phyloP scores from a whole-genome alignment of 2,888 invertebrate genomes.

The Aplocera efformata region DNA sequence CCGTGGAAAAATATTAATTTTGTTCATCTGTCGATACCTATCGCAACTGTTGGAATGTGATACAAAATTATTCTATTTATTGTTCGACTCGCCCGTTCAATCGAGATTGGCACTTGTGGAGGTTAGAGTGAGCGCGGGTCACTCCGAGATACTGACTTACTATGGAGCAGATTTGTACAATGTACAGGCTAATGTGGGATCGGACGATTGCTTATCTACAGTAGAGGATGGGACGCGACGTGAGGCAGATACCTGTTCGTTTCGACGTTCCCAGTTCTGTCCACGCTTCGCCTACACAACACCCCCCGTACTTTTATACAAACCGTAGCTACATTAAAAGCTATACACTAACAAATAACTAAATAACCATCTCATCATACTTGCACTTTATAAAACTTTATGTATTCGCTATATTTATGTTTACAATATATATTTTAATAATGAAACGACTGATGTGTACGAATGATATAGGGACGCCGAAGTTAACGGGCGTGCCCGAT shows the following conservation, averaged over 20 bases:
- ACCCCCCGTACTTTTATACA: constrained; percentile 42
- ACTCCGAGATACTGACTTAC: constrained; percentile 9
- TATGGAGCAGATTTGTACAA: constrained; percentile 20
- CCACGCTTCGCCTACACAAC: constrained; percentile 26
- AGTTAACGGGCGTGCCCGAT: constrained; percentile 23
- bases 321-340: constrained; percentile 61
- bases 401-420: constrained; percentile 38
- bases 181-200: constrained; percentile 14
- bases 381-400: constrained; percentile 46
- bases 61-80: constrained; percentile 58
- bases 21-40: constrained; percentile 29
- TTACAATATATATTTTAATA: constrained; percentile 45
- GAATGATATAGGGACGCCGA: constrained; percentile 60
- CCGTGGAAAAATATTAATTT: constrained; percentile 45
- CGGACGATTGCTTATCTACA: constrained; percentile 36
- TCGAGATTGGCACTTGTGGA: constrained; percentile 68
- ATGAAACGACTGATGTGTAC: constrained; percentile 70
- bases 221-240: constrained; percentile 17
- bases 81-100: constrained; percentile 48
- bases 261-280: neutral
- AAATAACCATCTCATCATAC: constrained; percentile 51
- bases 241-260: too few relatives aligned
- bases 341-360: constrained; percentile 66
- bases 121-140: constrained; percentile 31
- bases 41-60: constrained; percentile 54